Base-by-base conservation (phyloP, 1,140 invertebrate species). In the Hypsibius dujardini region DNA sequence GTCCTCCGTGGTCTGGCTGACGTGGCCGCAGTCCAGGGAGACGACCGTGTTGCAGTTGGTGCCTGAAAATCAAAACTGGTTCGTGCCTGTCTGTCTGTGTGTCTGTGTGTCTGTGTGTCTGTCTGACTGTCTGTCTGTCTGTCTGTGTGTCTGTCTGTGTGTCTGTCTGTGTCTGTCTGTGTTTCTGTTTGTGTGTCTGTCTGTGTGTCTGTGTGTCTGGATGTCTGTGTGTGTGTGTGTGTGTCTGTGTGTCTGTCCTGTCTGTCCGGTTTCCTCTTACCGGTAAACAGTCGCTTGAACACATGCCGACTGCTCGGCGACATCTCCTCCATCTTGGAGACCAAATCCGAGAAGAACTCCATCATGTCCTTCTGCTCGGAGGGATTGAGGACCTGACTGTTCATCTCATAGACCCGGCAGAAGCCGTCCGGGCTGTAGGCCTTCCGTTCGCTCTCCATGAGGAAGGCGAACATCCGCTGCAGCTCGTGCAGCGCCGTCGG, bases 281-380 rank as follows among this genome's bases (percentile, higher is more conserved):
- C 28, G 74, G 91, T 92, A 79, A 95, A 95, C 12, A 95, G 79
- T 45, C 86, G 88, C 78, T 95, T 95, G 0, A 95, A 89, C 59
- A 94, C 81, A 71, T 86, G 87, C 80, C 94, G 94, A 62, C 95
- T 78, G 72, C 92, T 87, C 0, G 88, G 87, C 0, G 90, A 90
- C 90, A 95, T 95, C 79, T 95, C 92, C 79, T 96, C 93, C 1
- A 95, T 78, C 78, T 95, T 96, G 2, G 89, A 92, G 3, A 96
- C 92, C 1, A 95, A 84, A 81, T 96, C 92, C 59, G 93, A 95
- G 76, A 95, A 95, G 80, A 95, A 95, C 80, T 96, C 93, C 0
- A 92, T 92, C 93, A 96, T 96, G 77, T 96, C 93, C 78, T 95
- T 95, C 78, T 95, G 93, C 79, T 96, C 93, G 1, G 90, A 91